Conservation (phyloP, 2,888 invertebrate genomes). For the Monochamus alternatus region DNA sequence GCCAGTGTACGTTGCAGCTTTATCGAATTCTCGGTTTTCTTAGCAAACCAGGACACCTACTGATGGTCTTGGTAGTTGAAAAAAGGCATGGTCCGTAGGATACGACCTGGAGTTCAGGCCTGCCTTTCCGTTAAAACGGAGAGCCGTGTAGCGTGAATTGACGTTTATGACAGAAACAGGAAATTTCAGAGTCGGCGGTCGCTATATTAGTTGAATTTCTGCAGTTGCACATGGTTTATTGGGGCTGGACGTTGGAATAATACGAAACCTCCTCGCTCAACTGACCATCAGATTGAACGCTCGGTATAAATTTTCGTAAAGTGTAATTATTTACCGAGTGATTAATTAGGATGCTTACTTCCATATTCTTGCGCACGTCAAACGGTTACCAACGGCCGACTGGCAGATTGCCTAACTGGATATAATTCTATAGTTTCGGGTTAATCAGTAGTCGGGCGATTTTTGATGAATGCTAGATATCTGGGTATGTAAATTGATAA, state of each 20-base stretch:
- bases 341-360: slow-evolving; percentile 13
- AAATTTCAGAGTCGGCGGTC: slow-evolving; percentile 64
- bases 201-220: slow-evolving; percentile 57
- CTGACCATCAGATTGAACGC: slow-evolving; percentile 43
- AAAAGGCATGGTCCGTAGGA: slow-evolving; percentile 25
- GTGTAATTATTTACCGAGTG: slow-evolving; percentile 27
- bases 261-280: slow-evolving; percentile 47
- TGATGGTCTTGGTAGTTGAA: slow-evolving; percentile 5
- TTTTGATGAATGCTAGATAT: too few relatives aligned
- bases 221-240: slow-evolving; percentile 58
- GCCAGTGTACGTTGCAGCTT: too few relatives aligned
- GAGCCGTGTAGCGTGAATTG: slow-evolving; percentile 65
- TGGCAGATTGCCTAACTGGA: not conserved
- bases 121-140: slow-evolving; percentile 62
- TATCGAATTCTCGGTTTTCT: too few relatives aligned
- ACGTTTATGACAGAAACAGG: slow-evolving; percentile 68
- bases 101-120: slow-evolving; percentile 27
- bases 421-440: not conserved
- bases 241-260: slow-evolving; percentile 48
- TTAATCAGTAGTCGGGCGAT: too few relatives aligned
- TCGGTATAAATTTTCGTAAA: slow-evolving; percentile 25
- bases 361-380: slow-evolving; percentile 8
- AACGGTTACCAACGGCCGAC: slow-evolving; percentile 4
- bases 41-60: not conserved
- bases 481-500: too few relatives aligned